A percentile compares a stretch with the other conserved stretches of the same genome.
Conservation (phyloP, 1,140 invertebrate genomes). For the Periplaneta americana region DNA sequence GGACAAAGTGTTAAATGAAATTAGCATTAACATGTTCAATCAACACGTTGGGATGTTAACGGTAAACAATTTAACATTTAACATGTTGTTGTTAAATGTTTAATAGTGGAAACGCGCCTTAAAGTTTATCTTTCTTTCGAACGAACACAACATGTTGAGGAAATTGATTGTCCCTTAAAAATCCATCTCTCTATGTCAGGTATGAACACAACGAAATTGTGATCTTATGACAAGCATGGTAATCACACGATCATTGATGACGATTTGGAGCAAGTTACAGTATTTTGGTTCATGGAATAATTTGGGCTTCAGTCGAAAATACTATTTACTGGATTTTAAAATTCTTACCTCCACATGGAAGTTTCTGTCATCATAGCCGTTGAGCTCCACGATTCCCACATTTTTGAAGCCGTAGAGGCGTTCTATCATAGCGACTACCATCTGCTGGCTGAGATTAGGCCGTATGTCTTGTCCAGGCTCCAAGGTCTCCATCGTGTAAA, state of each 20-base stretch:
- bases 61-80: too few species aligned
- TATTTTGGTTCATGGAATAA: not conserved
- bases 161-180: too few species aligned
- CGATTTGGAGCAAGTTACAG: not conserved
- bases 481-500: constrained; percentile 27
- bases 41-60: too few species aligned
- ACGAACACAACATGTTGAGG: too few species aligned
- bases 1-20: too few species aligned
- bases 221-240: not conserved
- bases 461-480: constrained; percentile 55
- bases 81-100: too few species aligned
- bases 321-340: too few species aligned
- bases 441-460: constrained; percentile 48
- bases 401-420: constrained; percentile 63
- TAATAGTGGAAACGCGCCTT: too few species aligned
- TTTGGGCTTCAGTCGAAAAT: not conserved
- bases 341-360: constrained; percentile 41
- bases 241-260: not conserved
- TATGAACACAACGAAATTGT: too few species aligned
- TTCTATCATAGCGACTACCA: constrained; percentile 48
- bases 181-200: too few species aligned
- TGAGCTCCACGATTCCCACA: constrained; percentile 56
- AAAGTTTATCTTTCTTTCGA: too few species aligned
- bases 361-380: constrained; percentile 80
- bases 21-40: too few species aligned